Evolutionary conservation across 2,113 vertebrate species (phyloP).

Genomic region (Phalacrocorax carbo): DNA sequence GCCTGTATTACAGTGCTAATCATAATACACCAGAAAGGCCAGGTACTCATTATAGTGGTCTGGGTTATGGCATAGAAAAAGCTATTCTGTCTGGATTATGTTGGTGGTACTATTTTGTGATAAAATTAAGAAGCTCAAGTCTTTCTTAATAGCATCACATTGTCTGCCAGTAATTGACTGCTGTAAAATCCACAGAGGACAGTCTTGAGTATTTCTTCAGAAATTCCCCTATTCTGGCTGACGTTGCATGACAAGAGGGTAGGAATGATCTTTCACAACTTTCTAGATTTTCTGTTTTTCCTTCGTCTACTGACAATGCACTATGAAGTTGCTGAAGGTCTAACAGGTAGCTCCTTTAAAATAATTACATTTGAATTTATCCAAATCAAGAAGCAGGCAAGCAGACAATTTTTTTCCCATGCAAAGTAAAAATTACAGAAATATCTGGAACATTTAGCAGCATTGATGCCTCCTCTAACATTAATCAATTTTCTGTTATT

Average conservation of each 20-base stretch:
- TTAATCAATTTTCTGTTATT: neutral
- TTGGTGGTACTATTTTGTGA: neutral
- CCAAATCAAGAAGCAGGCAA: neutral
- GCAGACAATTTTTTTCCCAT: neutral
- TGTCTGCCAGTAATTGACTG: neutral
- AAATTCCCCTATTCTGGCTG: neutral
- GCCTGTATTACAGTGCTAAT: neutral
- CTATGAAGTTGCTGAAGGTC: neutral
- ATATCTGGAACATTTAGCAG: neutral
- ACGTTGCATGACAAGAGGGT: neutral
- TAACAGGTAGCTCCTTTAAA: neutral
- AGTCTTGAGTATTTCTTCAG: neutral
- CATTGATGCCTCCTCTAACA: neutral
- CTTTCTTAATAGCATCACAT: neutral
- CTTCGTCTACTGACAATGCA: neutral
- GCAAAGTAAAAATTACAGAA: neutral
- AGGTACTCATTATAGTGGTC: neutral
- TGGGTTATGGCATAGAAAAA: neutral
- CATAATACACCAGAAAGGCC: neutral
- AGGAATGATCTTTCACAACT: neutral
- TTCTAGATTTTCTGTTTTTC: neutral
- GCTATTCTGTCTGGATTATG: neutral
- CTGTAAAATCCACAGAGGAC: neutral
- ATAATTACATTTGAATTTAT: neutral
- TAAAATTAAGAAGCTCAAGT: neutral